These are phyloP conservation scores for Streptopelia turtur DNA, from an alignment of 2,797 vertebrate genomes.

Conservation along the genomic window DNA sequence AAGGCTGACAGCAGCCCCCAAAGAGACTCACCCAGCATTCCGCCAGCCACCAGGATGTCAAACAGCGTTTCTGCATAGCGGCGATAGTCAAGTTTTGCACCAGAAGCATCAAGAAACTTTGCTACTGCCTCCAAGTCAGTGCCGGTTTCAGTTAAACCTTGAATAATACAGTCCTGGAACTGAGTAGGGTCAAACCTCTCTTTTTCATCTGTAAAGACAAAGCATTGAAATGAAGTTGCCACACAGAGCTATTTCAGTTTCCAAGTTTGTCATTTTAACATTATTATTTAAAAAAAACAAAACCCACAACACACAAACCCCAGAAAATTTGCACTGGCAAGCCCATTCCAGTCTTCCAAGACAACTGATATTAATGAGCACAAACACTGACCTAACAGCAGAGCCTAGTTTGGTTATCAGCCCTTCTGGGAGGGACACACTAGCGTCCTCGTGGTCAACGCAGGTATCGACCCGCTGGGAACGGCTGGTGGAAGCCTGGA, in stretches of 20 bases:
- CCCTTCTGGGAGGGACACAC: neutral
- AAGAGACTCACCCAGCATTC: slow-evolving; percentile 92
- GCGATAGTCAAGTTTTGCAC: slow-evolving; percentile 97
- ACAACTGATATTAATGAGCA: neutral
- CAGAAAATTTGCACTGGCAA: neutral
- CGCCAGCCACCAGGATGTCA: slow-evolving; percentile 98
- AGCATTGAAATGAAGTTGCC: neutral
- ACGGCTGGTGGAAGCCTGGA: neutral
- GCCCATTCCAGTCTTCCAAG: neutral
- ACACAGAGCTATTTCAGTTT: neutral
- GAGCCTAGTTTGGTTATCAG: neutral
- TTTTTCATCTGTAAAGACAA: slow-evolving; percentile 92
- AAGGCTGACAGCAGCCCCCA: neutral
- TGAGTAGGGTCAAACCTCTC: slow-evolving; percentile 99
- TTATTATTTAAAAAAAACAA: neutral
- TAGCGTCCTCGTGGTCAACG: neutral
- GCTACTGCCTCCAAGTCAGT: slow-evolving; percentile 97
- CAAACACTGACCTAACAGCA: neutral
- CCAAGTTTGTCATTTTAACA: neutral
- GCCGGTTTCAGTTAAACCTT: slow-evolving; percentile 98
- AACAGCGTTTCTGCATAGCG: slow-evolving; percentile 98
- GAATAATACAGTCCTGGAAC: slow-evolving; percentile 98
- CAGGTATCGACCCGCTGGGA: accelerated
- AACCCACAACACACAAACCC: neutral
- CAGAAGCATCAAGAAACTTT: slow-evolving; percentile 98